Conservation (phyloP, 2,888 invertebrate genomes). For the Zeuzera pyrina region DNA sequence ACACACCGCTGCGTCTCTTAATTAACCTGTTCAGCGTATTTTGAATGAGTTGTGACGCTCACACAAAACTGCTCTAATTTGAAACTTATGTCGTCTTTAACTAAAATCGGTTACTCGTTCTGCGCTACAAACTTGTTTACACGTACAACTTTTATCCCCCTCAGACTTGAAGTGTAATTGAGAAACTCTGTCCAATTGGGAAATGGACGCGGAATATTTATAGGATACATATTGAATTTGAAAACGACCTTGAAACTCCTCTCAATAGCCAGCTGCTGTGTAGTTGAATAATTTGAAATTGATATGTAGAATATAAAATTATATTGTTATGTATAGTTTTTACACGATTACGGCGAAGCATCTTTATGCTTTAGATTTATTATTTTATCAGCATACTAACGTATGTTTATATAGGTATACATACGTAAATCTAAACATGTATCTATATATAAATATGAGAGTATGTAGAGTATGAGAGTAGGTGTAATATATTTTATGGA, state of each 20-base stretch:
- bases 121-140: slow-evolving; percentile 26
- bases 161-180: slow-evolving; percentile 20
- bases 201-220: slow-evolving; percentile 12
- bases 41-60: slow-evolving; percentile 39
- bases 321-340: no score
- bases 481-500: no score
- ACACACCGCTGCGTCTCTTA: slow-evolving; percentile 48
- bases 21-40: slow-evolving; percentile 58
- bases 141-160: slow-evolving; percentile 22
- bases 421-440: no score
- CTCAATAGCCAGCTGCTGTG: not conserved
- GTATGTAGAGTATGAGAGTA: no score
- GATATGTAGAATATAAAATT: no score
- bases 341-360: no score
- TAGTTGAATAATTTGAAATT: not conserved
- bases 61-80: slow-evolving; percentile 24
- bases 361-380: no score
- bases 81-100: slow-evolving; percentile 32
- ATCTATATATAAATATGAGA: no score
- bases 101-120: slow-evolving; percentile 23
- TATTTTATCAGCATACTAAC: no score
- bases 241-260: not conserved
- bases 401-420: no score
- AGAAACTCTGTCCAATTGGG: slow-evolving; percentile 15
- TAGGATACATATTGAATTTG: not conserved